Evolutionary conservation across 1,140 invertebrate genomes (phyloP), one percentile per base, ranked within the genome.

Genomic region (Hylaeus anthracinus): DNA sequence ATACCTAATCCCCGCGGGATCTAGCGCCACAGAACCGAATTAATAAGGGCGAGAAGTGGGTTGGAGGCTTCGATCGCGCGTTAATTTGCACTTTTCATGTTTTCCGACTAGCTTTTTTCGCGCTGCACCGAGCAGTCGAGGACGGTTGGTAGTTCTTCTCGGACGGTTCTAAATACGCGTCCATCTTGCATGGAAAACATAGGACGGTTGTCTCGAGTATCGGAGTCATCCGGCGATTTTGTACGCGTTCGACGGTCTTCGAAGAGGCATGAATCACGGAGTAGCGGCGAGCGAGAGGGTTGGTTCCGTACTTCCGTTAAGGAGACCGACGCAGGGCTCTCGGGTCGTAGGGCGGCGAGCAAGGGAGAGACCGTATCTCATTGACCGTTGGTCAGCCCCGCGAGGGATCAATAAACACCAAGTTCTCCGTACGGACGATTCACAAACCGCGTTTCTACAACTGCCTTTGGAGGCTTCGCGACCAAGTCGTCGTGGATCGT

Each of bases 311-410:
- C 90, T 93, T 92, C 92, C 91, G 92, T 79, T 89, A 85, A 91
- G 87, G 82, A 81, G 88, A 87, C 86, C 88, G 84, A 84, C 84
- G 72, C 75, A 83, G 72, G 60, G 84, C 70, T 69, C 73, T 72
- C 5, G 39, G 60, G 55, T 53, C 58, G 79, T 72, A 87, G 81
- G 81, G 84, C 89, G 82, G 82, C 70, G 78, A 86, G 70, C 71
- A 79, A 78, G 88, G 86, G 89, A 90, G 86, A 92, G 87, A 90
- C 92, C 91, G 93, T 93, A 92, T 93, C 93, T 93, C 92, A 93
- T 93, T 93, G 93, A 93, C 92, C 92, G 92, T 86, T 90, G 92
- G 93, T 93, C 92, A 92, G 90, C 86, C 88, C 85, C 88, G 82
- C 87, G 79, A 84, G 89, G 88, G 92, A 93, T 93, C 93, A 91